Conservation (phyloP, 1,140 invertebrate species). For the Saccostrea glomerata region DNA sequence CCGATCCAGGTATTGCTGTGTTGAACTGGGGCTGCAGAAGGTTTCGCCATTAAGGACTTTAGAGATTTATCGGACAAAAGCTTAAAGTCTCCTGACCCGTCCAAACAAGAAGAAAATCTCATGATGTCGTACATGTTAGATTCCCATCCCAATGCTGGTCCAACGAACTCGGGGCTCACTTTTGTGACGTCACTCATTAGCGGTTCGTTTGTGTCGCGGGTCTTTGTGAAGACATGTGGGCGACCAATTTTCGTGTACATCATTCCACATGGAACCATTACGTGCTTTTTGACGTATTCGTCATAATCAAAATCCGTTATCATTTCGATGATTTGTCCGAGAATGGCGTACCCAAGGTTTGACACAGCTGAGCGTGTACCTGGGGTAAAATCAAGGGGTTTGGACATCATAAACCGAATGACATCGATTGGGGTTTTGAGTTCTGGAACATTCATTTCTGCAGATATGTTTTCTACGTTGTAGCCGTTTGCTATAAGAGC, state of each 20-base stretch:
- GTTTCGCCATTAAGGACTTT: constrained; percentile 56
- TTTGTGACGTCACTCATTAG: constrained; percentile 60
- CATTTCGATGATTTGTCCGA: constrained; percentile 77
- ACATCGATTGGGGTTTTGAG: constrained; percentile 57
- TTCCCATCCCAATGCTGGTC: constrained; percentile 73
- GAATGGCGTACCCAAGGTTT: constrained; percentile 77
- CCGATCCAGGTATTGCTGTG: constrained; percentile 62
- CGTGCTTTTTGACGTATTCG: constrained; percentile 68
- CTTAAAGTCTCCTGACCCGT: constrained; percentile 64
- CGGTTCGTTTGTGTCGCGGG: constrained; percentile 53
- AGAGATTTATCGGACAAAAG: constrained; percentile 63
- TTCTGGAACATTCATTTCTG: constrained; percentile 58
- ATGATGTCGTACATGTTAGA: constrained; percentile 73
- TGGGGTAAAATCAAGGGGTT: constrained; percentile 68
- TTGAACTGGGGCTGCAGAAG: constrained; percentile 53
- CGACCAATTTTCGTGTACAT: constrained; percentile 72
- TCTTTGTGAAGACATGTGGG: constrained; percentile 44
- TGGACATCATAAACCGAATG: constrained; percentile 70
- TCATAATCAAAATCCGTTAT: constrained; percentile 69
- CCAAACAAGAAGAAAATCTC: constrained; percentile 67
- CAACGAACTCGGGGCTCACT: constrained; percentile 62
- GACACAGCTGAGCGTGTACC: constrained; percentile 73
- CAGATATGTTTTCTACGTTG: constrained; percentile 67
- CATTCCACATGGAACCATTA: constrained; percentile 76
- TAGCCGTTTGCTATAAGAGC: constrained; percentile 58